Conservation (phyloP, 2,113 vertebrate species). For the Dicaeum eximium region DNA sequence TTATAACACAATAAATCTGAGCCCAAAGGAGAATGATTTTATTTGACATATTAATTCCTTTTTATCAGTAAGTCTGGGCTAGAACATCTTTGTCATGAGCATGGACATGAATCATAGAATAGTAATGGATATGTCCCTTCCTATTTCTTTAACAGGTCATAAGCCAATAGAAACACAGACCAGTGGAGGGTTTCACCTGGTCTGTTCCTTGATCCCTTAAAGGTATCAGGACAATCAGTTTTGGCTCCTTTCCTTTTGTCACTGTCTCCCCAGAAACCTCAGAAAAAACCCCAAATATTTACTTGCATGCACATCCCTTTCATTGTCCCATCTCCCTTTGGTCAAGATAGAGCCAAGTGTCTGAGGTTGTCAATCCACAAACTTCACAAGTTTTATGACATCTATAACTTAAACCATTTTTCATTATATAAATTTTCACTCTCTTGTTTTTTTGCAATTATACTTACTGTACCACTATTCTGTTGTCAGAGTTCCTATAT, state of each 20-base stretch:
- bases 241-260: not conserved
- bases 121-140: not conserved
- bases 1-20: not conserved
- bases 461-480: not conserved
- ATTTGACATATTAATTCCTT: not conserved
- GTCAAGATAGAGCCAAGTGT: not conserved
- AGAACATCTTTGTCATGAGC: not conserved
- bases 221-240: not conserved
- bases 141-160: not conserved
- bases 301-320: not conserved
- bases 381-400: not conserved
- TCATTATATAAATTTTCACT: not conserved
- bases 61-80: not conserved
- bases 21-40: not conserved
- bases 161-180: not conserved
- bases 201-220: not conserved
- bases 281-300: not conserved
- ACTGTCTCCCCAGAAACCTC: not conserved
- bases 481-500: not conserved
- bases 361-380: not conserved
- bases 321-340: not conserved
- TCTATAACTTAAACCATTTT: not conserved
- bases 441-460: not conserved
- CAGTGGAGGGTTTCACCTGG: not conserved
- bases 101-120: not conserved